These are phyloP conservation scores for Drosophila burlai DNA, from an alignment of 1,140 invertebrate genomes.

Conservation along the genomic window DNA sequence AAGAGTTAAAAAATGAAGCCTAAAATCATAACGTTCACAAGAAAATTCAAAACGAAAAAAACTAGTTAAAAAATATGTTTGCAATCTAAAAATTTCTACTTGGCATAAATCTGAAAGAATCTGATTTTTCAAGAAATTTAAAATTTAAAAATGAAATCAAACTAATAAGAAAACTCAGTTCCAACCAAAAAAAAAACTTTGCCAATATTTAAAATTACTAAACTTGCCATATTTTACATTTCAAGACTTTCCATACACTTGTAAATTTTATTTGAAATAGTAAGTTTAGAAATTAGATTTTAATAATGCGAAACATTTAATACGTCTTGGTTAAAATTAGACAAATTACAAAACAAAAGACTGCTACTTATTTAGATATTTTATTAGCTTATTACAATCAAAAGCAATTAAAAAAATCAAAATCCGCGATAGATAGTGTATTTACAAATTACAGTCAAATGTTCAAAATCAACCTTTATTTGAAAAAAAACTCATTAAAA, in stretches of 20 bases:
- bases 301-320: neutral
- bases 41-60: neutral
- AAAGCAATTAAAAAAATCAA: neutral
- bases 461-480: neutral
- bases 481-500: too few species aligned
- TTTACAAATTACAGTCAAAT: neutral
- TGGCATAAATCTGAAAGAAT: too few species aligned
- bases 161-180: neutral
- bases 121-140: neutral
- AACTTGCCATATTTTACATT: neutral
- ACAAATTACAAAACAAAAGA: constrained; percentile 1
- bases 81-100: neutral
- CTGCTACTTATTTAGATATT: constrained; percentile 1
- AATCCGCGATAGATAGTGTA: too few species aligned
- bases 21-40: neutral
- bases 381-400: neutral
- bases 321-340: neutral
- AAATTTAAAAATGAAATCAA: too few species aligned
- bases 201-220: neutral
- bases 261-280: neutral
- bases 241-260: neutral
- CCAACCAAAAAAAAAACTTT: neutral
- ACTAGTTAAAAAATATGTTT: neutral
- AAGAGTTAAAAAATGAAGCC: neutral
- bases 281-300: neutral